Evolutionary conservation across 1,140 invertebrate genomes (phyloP).

Genomic region (Branchinecta lynchi): DNA sequence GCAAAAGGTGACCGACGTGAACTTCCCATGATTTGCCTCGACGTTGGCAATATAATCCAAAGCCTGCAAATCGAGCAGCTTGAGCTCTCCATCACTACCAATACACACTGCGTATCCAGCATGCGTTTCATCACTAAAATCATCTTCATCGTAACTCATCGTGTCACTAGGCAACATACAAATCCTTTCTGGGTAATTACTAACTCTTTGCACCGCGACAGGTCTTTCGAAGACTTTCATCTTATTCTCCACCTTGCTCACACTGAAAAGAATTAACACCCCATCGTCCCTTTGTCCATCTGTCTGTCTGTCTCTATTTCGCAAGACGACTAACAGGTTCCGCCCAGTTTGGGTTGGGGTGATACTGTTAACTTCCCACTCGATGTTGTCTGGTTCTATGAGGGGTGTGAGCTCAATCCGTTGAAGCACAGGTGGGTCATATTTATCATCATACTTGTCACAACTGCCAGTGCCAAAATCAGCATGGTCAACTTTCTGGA

Average conservation of each 20-base stretch:
- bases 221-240: constrained; percentile 29
- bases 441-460: background rate
- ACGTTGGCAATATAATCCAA: background rate
- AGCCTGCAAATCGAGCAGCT: background rate
- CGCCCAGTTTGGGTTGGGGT: constrained; percentile 45
- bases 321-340: constrained; percentile 46
- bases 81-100: background rate
- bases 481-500: background rate
- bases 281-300: constrained; percentile 23
- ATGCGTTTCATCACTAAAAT: background rate
- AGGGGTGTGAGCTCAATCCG: constrained; percentile 25
- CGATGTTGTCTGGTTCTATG: constrained; percentile 28
- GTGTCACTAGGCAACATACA: background rate
- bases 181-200: background rate
- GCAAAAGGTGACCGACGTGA: constrained; percentile 23
- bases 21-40: constrained; percentile 16
- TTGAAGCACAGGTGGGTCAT: constrained; percentile 33
- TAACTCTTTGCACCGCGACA: constrained; percentile 22
- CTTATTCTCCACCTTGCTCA: constrained; percentile 25
- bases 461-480: background rate
- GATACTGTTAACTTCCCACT: constrained; percentile 40
- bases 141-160: background rate
- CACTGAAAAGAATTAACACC: constrained; percentile 31
- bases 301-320: constrained; percentile 20
- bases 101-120: background rate